Percentiles rank a stretch among this genome's conserved stretches.
Conservation (phyloP, 2,113 vertebrate genomes). For the Neogobius melanostomus region DNA sequence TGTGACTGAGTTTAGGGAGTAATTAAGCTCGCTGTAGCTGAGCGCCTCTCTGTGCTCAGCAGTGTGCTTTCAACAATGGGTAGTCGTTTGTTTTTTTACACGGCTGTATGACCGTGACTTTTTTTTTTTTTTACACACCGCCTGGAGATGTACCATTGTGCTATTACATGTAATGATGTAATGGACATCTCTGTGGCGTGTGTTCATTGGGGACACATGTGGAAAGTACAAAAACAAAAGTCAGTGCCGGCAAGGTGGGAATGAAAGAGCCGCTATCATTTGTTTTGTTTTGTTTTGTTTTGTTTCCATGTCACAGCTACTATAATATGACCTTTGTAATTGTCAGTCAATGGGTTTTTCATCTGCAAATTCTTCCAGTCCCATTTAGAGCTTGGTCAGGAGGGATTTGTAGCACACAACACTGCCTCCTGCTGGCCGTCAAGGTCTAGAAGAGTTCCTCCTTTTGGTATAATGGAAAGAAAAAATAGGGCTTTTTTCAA, state of each 20-base stretch:
- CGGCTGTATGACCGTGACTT: slow-evolving; percentile 7
- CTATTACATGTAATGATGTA: slow-evolving; percentile 56
- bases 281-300: slow-evolving; percentile 48
- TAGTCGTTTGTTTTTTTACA: slow-evolving; percentile 37
- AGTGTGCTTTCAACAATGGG: slow-evolving; percentile 43
- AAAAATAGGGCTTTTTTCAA: too few species aligned
- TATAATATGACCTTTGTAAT: slow-evolving; percentile 42
- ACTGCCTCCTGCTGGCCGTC: slow-evolving; percentile 63
- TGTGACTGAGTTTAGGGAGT: slow-evolving; percentile 39
- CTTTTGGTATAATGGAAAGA: too few species aligned
- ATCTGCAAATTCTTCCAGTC: slow-evolving; percentile 6
- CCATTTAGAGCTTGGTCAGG: not conserved
- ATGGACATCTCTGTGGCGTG: slow-evolving; percentile 17
- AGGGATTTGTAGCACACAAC: slow-evolving; percentile 26
- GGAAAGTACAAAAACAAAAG: slow-evolving; percentile 28
- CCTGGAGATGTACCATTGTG: slow-evolving; percentile 36
- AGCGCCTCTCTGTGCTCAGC: slow-evolving; percentile 29
- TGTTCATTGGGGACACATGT: slow-evolving; percentile 33
- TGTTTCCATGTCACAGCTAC: slow-evolving; percentile 25
- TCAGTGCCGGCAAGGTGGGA: slow-evolving; percentile 26
- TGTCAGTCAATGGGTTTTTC: slow-evolving; percentile 37
- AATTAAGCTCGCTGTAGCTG: slow-evolving; percentile 44
- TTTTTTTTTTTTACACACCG: slow-evolving; percentile 11
- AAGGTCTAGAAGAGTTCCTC: too few species aligned
- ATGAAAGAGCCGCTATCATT: slow-evolving; percentile 61